Evolutionary conservation across 1,140 invertebrate genomes (phyloP).

Genomic region (Heliothis subflexa): DNA sequence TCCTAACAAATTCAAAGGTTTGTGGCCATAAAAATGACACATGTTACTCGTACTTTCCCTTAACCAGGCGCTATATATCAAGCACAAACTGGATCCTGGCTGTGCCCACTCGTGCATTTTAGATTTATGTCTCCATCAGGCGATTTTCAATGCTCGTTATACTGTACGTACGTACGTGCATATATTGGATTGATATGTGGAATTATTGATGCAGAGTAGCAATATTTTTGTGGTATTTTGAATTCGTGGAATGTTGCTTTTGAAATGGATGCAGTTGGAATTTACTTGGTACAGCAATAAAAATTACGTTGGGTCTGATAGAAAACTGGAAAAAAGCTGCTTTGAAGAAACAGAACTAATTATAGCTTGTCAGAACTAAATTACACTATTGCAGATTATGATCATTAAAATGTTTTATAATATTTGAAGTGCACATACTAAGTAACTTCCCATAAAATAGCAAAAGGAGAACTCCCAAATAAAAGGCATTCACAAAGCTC

Average conservation of each 20-base stretch:
- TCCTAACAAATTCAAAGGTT: constrained; percentile 28
- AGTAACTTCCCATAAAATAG: neutral
- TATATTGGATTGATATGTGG: constrained; percentile 4
- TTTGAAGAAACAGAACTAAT: no score
- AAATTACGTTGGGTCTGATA: no score
- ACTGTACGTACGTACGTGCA: neutral
- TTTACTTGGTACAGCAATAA: no score
- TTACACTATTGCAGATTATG: no score
- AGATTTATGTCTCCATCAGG: constrained; percentile 42
- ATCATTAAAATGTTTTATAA: no score
- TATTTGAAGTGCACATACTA: neutral
- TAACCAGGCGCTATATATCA: constrained; percentile 33
- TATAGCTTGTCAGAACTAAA: no score
- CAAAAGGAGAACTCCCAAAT: neutral
- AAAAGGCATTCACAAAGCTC: neutral
- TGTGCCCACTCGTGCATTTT: constrained; percentile 39
- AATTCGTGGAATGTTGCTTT: neutral
- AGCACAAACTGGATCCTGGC: constrained; percentile 24
- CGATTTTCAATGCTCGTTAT: constrained; percentile 33
- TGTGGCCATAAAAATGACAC: constrained; percentile 41
- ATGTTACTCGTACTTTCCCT: constrained; percentile 35
- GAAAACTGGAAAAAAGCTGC: no score
- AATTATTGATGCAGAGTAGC: neutral
- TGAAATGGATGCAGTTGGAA: no score
- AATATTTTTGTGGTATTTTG: neutral